Evolutionary conservation across 2,113 vertebrate species (phyloP).

Genomic region (Cyprinodon variegatus): DNA sequence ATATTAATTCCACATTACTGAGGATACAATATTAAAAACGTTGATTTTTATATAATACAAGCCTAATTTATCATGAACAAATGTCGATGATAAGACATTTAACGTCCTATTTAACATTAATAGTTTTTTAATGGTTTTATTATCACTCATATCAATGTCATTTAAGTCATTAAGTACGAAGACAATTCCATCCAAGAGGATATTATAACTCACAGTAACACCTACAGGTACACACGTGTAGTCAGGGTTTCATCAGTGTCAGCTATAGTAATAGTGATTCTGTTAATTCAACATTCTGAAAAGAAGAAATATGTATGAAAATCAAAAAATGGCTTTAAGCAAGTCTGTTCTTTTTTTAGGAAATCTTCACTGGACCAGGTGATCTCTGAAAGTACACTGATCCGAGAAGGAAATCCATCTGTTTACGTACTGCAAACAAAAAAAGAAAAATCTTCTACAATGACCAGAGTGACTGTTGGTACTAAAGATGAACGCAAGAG

Average conservation of each 20-base stretch:
- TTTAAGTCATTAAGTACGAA: no score
- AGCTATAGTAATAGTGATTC: not conserved
- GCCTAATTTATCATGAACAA: no score
- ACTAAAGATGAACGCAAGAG: not conserved
- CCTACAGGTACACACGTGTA: not conserved
- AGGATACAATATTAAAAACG: no score
- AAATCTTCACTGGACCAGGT: not conserved
- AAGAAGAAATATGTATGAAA: not conserved
- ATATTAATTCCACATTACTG: no score
- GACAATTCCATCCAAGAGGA: not conserved
- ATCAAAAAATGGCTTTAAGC: not conserved
- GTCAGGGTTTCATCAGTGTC: not conserved
- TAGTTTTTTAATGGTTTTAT: no score
- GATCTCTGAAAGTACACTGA: not conserved
- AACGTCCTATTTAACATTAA: no score
- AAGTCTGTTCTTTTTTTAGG: not conserved
- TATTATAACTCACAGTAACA: not conserved
- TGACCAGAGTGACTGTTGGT: not conserved
- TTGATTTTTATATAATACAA: no score
- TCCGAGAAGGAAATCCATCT: not conserved
- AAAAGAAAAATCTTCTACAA: no score
- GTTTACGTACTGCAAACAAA: not conserved
- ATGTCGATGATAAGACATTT: no score
- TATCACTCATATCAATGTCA: not conserved
- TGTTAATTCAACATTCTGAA: not conserved